Percentiles rank a stretch among this genome's conserved stretches.
Conservation (phyloP, 2,888 invertebrate species). For the Pediacus dermestoides region DNA sequence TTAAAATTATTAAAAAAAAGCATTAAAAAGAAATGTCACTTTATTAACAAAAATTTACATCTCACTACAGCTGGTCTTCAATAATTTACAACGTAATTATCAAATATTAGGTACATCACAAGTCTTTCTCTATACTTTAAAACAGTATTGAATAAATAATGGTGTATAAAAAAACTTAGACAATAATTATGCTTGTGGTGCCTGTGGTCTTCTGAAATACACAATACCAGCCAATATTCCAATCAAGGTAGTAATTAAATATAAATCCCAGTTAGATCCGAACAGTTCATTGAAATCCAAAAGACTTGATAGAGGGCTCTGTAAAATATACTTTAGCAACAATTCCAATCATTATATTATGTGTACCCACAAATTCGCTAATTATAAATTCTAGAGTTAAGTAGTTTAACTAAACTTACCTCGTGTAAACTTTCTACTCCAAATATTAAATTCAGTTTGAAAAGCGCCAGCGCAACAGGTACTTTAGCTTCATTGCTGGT, state of each 20-base stretch:
- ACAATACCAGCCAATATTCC: conserved; percentile 79
- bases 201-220: conserved; percentile 68
- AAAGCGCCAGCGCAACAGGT: conserved; percentile 86
- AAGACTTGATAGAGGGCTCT: conserved; percentile 63
- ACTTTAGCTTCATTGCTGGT: conserved; percentile 90
- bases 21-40: too few relatives aligned
- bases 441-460: conserved; percentile 76
- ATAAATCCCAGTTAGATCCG: conserved; percentile 91
- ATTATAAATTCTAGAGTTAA: background rate
- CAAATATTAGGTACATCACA: too few relatives aligned
- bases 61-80: too few relatives aligned
- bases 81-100: too few relatives aligned
- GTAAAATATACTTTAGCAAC: conserved; percentile 36
- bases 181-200: too few relatives aligned
- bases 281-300: conserved; percentile 68
- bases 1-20: too few relatives aligned
- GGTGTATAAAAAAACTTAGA: too few relatives aligned
- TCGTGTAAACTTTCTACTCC: conserved; percentile 70
- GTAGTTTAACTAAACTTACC: conserved; percentile 53
- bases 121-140: too few relatives aligned
- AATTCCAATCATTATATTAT: too few relatives aligned
- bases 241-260: conserved; percentile 78
- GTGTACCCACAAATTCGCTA: background rate
- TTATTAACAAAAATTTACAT: too few relatives aligned
- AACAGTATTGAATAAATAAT: too few relatives aligned